A percentile compares a stretch with the other conserved stretches of the same genome.
These are phyloP conservation scores for Karalla daura DNA, from an alignment of 2,797 vertebrate species.

Conservation along the genomic window DNA sequence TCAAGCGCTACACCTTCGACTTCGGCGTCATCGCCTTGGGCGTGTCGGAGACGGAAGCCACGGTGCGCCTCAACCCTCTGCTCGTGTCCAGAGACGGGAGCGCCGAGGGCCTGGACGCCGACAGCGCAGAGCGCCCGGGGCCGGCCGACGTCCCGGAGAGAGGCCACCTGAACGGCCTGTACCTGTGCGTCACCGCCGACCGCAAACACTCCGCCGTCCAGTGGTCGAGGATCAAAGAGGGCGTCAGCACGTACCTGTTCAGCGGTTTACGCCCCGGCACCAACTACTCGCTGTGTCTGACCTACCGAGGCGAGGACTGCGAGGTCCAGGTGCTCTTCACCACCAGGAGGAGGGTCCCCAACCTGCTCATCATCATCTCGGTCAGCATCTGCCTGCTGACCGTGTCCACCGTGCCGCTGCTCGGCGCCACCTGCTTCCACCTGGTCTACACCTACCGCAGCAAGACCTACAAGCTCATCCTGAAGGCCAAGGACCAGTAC, in stretches of 20 bases:
- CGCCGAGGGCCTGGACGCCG: slow-evolving; percentile 42
- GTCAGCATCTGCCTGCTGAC: slow-evolving; percentile 94
- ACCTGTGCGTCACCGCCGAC: slow-evolving; percentile 87
- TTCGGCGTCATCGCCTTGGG: slow-evolving; percentile 93
- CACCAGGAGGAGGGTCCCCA: slow-evolving; percentile 91
- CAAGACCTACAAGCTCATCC: slow-evolving; percentile 95
- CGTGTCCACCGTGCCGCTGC: slow-evolving; percentile 93
- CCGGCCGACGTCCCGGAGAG: slow-evolving; percentile 61
- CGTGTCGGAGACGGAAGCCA: slow-evolving; percentile 92
- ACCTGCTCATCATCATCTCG: slow-evolving; percentile 92
- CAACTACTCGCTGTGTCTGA: slow-evolving; percentile 96
- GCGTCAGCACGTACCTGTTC: slow-evolving; percentile 92
- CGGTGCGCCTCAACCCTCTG: slow-evolving; percentile 90
- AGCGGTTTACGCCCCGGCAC: slow-evolving; percentile 89
- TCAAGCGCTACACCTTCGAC: slow-evolving; percentile 92
- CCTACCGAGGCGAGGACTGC: slow-evolving; percentile 89
- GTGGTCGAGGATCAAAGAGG: slow-evolving; percentile 92
- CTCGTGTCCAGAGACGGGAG: slow-evolving; percentile 70
- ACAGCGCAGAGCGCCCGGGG: slow-evolving; percentile 58
- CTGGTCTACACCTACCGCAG: slow-evolving; percentile 93
- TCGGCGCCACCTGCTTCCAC: slow-evolving; percentile 95
- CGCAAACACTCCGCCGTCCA: slow-evolving; percentile 88
- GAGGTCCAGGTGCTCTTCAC: slow-evolving; percentile 94
- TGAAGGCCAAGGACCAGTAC: slow-evolving; percentile 91
- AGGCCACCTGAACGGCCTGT: slow-evolving; percentile 84